Conservation (phyloP, 2,797 vertebrate species). For the Sandelia bainsii region DNA sequence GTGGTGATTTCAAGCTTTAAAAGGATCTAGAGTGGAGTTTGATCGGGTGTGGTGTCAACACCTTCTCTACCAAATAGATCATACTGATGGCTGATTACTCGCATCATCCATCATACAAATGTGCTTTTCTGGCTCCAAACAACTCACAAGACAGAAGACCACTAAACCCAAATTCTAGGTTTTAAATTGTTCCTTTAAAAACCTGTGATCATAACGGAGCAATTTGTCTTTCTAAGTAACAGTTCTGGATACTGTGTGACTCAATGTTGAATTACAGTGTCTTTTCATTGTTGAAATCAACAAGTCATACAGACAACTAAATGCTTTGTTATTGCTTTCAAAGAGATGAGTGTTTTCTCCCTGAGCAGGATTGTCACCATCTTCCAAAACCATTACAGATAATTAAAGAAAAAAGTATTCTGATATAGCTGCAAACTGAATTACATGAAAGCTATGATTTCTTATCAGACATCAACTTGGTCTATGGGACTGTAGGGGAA, state of each 20-base stretch:
- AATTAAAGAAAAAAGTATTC: no score
- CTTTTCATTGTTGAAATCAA: no score
- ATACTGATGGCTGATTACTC: slow-evolving; percentile 10
- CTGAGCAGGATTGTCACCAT: no score
- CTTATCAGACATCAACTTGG: no score
- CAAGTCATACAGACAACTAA: no score
- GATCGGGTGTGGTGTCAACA: slow-evolving; percentile 9
- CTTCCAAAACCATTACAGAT: no score
- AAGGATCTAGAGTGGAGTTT: slow-evolving; percentile 17
- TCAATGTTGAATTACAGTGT: neutral
- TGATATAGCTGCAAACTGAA: no score
- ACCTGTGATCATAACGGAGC: neutral
- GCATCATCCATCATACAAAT: neutral
- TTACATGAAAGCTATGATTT: no score
- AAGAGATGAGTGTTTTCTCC: no score
- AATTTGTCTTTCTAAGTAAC: neutral
- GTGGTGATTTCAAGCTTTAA: slow-evolving; percentile 8
- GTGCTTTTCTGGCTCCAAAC: slow-evolving; percentile 3
- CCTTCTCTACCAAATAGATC: slow-evolving; percentile 22
- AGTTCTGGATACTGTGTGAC: neutral
- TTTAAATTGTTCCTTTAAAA: slow-evolving; percentile 1
- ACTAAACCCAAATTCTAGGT: neutral
- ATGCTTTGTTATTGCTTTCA: no score
- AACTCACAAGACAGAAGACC: neutral
- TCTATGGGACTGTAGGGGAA: no score